phyloP scores from a whole-genome alignment of 1,140 invertebrate species.

The Phocides pigmalion region DNA sequence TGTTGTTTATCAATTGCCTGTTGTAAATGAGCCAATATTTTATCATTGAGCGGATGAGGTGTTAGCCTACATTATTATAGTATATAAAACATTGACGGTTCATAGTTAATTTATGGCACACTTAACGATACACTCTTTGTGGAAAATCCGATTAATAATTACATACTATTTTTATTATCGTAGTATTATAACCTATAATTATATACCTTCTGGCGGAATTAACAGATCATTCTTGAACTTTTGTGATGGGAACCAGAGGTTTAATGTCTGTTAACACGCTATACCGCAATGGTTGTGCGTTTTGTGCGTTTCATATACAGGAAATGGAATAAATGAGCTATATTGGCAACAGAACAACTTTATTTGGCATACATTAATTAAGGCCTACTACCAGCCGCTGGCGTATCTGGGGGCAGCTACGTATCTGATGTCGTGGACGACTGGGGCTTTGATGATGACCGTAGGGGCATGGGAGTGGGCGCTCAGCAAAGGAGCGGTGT shows the following conservation, averaged over 20 bases:
- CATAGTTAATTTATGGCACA: slow-evolving; percentile 6
- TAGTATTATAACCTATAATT: too few relatives aligned
- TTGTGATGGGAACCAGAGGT: too few relatives aligned
- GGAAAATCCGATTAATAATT: neutral
- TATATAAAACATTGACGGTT: slow-evolving; percentile 2
- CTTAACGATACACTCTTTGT: neutral
- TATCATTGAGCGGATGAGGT: slow-evolving; percentile 11
- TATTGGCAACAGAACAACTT: neutral
- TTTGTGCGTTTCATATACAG: too few relatives aligned
- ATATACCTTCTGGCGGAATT: too few relatives aligned
- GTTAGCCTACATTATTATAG: neutral
- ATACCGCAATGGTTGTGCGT: too few relatives aligned
- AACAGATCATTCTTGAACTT: neutral
- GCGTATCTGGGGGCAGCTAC: slow-evolving; percentile 14
- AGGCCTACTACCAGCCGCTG: slow-evolving; percentile 3
- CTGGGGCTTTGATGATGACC: slow-evolving; percentile 4
- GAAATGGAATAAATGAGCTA: neutral
- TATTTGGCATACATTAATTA: slow-evolving; percentile 6
- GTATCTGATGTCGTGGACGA: slow-evolving; percentile 18
- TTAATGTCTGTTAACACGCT: too few relatives aligned
- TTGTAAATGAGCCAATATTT: slow-evolving; percentile 7
- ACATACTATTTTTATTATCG: too few relatives aligned
- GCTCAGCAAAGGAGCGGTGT: neutral
- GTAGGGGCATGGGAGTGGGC: neutral
- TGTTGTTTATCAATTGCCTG: slow-evolving; percentile 12